Conservation (phyloP, 2,113 vertebrate species). For the Hirundichthys speculiger region DNA sequence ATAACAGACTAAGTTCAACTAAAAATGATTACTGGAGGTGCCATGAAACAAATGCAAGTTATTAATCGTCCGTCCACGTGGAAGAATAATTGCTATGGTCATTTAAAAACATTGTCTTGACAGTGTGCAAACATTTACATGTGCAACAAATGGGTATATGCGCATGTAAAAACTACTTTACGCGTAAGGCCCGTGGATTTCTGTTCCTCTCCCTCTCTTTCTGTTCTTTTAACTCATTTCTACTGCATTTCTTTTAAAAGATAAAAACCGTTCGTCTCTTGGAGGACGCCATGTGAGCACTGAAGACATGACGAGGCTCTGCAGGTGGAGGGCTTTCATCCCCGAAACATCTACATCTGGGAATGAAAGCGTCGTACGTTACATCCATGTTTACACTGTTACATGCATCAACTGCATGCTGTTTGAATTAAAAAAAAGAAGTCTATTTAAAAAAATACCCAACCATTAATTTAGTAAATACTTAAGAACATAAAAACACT, state of each 20-base stretch:
- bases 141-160: conserved; percentile 2
- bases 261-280: not conserved
- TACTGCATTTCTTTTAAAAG: not conserved
- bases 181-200: conserved; percentile 15
- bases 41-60: not conserved
- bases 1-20: not conserved
- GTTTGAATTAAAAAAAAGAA: conserved; percentile 6
- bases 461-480: conserved; percentile 18
- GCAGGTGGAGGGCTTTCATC: too few species aligned
- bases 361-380: too few species aligned
- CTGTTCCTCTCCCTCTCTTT: too few species aligned
- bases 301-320: too few species aligned
- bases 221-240: not conserved
- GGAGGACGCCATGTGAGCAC: conserved; percentile 27
- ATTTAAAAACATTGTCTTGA: not conserved
- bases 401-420: conserved; percentile 29
- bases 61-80: not conserved
- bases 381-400: conserved; percentile 18
- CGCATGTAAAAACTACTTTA: conserved; percentile 10
- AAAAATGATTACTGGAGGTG: not conserved
- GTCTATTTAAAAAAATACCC: not conserved
- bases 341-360: too few species aligned
- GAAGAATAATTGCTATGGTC: not conserved
- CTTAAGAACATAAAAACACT: conserved; percentile 31
- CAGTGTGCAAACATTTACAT: conserved; percentile 29